These are phyloP conservation scores for Bettongia penicillata DNA, from an alignment of 2,113 vertebrate genomes.

Conservation along the genomic window DNA sequence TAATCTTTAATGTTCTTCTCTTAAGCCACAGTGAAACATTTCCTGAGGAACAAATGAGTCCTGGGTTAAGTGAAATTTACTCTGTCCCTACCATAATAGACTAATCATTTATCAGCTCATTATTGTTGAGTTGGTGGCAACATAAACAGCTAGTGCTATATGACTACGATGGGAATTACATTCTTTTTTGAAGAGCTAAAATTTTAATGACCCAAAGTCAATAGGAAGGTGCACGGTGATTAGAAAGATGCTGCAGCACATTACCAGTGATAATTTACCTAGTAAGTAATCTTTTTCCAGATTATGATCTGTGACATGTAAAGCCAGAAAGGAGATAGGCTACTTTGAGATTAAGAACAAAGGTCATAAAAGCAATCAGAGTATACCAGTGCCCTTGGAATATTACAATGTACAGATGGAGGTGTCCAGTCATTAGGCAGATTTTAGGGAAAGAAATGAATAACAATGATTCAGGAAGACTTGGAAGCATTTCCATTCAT, in stretches of 20 bases:
- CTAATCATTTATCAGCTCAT: slow-evolving; percentile 26
- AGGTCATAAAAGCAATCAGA: not conserved
- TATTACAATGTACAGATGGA: not conserved
- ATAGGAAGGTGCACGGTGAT: not conserved
- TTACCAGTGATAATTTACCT: not conserved
- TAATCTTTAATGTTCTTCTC: not conserved
- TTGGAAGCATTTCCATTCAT: not conserved
- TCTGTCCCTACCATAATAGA: not conserved
- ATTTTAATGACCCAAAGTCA: not conserved
- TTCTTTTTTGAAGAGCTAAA: not conserved
- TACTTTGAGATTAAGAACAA: not conserved
- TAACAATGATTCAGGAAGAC: not conserved
- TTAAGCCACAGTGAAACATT: not conserved
- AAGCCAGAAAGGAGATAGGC: not conserved
- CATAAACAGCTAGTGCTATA: slow-evolving; percentile 15
- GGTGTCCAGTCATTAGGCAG: not conserved
- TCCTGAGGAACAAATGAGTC: not conserved
- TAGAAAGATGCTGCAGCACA: not conserved
- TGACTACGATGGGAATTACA: not conserved
- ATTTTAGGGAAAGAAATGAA: not conserved
- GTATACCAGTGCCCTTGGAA: not conserved
- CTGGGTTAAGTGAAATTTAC: not conserved
- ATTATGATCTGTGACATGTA: not conserved
- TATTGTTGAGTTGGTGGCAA: not conserved
- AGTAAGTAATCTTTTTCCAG: not conserved